Conservation (phyloP, 2,113 vertebrate genomes). For the Sander lucioperca region DNA sequence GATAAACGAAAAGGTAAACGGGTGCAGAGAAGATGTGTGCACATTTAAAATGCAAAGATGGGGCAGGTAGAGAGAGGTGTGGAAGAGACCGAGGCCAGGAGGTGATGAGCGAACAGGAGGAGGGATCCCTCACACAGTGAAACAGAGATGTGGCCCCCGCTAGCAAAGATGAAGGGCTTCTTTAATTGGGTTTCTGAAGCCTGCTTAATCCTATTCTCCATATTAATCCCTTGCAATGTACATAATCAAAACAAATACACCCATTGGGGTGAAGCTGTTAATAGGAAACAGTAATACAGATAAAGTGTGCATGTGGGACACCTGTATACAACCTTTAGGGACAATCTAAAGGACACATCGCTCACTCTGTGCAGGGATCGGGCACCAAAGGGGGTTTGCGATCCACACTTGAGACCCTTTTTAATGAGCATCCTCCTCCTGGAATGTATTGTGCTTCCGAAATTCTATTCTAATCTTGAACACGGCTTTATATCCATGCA, state of each 20-base stretch:
- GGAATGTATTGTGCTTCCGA: slow-evolving; percentile 33
- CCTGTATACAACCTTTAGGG: slow-evolving; percentile 57
- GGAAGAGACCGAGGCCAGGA: slow-evolving; percentile 54
- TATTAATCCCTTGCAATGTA: slow-evolving; percentile 80
- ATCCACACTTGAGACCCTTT: slow-evolving; percentile 37
- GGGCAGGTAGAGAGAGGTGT: slow-evolving; percentile 22
- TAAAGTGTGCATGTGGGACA: slow-evolving; percentile 40
- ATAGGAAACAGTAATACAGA: slow-evolving; percentile 59
- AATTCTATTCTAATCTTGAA: slow-evolving; percentile 39
- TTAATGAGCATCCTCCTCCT: slow-evolving; percentile 40
- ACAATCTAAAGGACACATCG: slow-evolving; percentile 53
- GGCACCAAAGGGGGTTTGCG: not conserved
- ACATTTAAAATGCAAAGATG: slow-evolving; percentile 35
- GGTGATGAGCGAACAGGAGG: slow-evolving; percentile 53
- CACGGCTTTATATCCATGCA: slow-evolving; percentile 27
- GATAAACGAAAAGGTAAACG: slow-evolving; percentile 9
- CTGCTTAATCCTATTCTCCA: slow-evolving; percentile 79
- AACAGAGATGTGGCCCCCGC: slow-evolving; percentile 48
- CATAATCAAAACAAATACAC: slow-evolving; percentile 76
- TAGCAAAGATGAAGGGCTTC: slow-evolving; percentile 72
- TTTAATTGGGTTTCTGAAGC: slow-evolving; percentile 84
- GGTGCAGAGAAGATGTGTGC: not conserved
- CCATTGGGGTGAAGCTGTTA: slow-evolving; percentile 33
- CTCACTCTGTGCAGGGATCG: slow-evolving; percentile 1
- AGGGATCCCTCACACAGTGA: slow-evolving; percentile 60